These are phyloP conservation scores for Eulemur mongoz DNA, from an alignment of 2,797 vertebrate species.

Conservation along the genomic window DNA sequence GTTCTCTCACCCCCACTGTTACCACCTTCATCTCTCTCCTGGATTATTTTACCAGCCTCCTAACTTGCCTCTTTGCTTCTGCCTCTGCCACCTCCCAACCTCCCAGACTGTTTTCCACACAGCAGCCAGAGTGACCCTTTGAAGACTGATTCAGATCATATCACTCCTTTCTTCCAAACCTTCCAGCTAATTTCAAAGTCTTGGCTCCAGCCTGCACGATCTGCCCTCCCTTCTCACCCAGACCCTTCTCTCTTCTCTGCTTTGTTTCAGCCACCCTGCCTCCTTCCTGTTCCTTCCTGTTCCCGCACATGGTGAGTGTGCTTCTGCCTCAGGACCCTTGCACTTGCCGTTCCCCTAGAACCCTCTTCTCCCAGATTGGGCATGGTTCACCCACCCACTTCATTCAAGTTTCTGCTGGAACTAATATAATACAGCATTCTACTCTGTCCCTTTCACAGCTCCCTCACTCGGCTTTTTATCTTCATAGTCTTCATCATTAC, in stretches of 20 bases:
- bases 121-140: not conserved
- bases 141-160: not conserved
- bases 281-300: not conserved
- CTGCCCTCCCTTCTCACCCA: accelerated
- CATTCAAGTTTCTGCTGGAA: not conserved
- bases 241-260: not conserved
- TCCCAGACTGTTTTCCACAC: not conserved
- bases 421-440: not conserved
- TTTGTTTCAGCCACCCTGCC: not conserved
- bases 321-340: not conserved
- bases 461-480: not conserved
- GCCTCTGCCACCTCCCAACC: not conserved
- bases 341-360: not conserved
- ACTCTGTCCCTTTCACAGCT: not conserved
- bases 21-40: not conserved
- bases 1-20: not conserved
- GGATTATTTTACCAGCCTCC: not conserved
- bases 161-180: not conserved
- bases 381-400: not conserved
- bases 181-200: not conserved
- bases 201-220: not conserved
- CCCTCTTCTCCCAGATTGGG: not conserved
- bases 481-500: not conserved
- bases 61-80: not conserved
- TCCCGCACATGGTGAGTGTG: not conserved